phyloP scores from a whole-genome alignment of 2,797 vertebrate genomes.

The Myotis daubentonii region DNA sequence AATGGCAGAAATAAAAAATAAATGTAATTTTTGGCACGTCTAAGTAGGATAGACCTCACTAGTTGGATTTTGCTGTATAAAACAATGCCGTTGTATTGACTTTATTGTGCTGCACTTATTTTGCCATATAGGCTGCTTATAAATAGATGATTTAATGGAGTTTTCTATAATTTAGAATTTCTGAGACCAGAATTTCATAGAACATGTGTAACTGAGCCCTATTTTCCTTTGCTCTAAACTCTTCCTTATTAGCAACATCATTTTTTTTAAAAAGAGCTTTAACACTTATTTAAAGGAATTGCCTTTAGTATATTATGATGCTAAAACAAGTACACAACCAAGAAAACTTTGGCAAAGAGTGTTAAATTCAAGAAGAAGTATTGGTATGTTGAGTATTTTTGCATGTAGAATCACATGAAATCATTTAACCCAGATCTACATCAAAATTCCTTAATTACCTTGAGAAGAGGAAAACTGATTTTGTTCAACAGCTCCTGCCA shows the following conservation, averaged over 20 bases:
- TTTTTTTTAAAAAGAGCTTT: background rate
- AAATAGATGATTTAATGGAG: background rate
- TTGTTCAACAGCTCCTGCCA: background rate
- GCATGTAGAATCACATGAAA: background rate
- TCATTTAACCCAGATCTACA: background rate
- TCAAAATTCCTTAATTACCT: background rate
- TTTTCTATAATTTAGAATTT: conserved; percentile 56
- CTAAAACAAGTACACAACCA: background rate
- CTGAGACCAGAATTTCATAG: background rate
- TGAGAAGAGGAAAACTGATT: conserved; percentile 5
- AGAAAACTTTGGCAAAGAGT: background rate
- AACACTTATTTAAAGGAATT: background rate
- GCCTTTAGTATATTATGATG: background rate
- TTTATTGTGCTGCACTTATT: conserved; percentile 46
- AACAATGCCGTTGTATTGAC: background rate
- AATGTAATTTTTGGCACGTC: background rate
- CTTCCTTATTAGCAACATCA: background rate
- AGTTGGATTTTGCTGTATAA: conserved; percentile 14
- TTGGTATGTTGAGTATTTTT: background rate
- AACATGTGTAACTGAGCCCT: background rate
- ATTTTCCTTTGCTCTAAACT: background rate
- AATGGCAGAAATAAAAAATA: background rate
- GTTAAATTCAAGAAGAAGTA: conserved; percentile 32
- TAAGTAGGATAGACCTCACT: background rate
- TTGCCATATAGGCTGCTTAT: background rate